Evolutionary conservation across 2,888 invertebrate genomes (phyloP).

Genomic region (Drosophila mulleri): DNA sequence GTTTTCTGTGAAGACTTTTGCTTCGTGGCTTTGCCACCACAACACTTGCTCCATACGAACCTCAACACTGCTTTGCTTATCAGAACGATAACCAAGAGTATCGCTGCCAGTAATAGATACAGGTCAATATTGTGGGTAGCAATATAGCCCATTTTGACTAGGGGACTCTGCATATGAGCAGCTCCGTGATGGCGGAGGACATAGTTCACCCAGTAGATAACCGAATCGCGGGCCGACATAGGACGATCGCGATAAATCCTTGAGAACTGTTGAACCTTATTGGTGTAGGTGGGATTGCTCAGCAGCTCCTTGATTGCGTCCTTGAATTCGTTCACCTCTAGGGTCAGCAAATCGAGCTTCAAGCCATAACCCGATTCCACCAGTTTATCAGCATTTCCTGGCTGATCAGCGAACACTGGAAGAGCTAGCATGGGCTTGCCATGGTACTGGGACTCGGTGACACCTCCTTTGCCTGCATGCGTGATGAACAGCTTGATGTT

Average conservation of each 20-base stretch:
- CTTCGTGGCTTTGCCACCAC: slow-evolving; percentile 40
- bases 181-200: slow-evolving; percentile 87
- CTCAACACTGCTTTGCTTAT: slow-evolving; percentile 51
- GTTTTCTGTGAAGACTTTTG: slow-evolving; percentile 52
- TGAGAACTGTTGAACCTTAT: slow-evolving; percentile 84
- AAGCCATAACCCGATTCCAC: slow-evolving; percentile 75
- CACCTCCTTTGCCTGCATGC: slow-evolving; percentile 89
- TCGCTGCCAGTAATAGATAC: slow-evolving; percentile 49
- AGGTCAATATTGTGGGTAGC: slow-evolving; percentile 86
- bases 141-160: slow-evolving; percentile 85
- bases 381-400: slow-evolving; percentile 73
- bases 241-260: slow-evolving; percentile 86
- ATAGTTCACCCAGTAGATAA: slow-evolving; percentile 87
- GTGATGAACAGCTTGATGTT: slow-evolving; percentile 88
- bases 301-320: slow-evolving; percentile 72
- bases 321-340: slow-evolving; percentile 60
- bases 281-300: slow-evolving; percentile 68
- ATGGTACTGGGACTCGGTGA: slow-evolving; percentile 87
- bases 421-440: slow-evolving; percentile 86
- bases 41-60: slow-evolving; percentile 54
- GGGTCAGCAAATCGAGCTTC: slow-evolving; percentile 53
- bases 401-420: slow-evolving; percentile 83
- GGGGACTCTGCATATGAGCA: slow-evolving; percentile 86
- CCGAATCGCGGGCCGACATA: slow-evolving; percentile 86
- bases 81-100: slow-evolving; percentile 34